A percentile compares a stretch with the other conserved stretches of the same genome.
Evolutionary conservation across 2,888 invertebrate species (phyloP).

Genomic region (Artemia sinica): DNA sequence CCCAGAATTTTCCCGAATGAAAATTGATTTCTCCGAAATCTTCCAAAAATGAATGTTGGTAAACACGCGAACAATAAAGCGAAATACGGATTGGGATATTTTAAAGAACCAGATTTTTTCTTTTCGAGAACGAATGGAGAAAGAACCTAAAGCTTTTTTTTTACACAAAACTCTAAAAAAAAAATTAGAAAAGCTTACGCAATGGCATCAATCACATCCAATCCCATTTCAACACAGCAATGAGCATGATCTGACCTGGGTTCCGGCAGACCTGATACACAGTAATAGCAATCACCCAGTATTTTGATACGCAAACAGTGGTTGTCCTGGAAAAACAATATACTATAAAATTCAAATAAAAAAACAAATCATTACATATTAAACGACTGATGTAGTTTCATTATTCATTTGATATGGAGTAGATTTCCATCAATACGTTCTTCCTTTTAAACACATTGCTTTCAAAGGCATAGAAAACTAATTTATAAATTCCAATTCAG

Average conservation of each 20-base stretch:
- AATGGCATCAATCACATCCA: slow-evolving; percentile 70
- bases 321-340: slow-evolving; percentile 44
- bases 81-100: too few species aligned
- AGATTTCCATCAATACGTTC: background rate
- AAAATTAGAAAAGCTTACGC: slow-evolving; percentile 40
- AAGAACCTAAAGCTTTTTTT: too few species aligned
- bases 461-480: background rate
- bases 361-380: too few species aligned
- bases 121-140: too few species aligned
- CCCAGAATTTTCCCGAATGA: too few species aligned
- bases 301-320: slow-evolving; percentile 66
- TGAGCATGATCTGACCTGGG: slow-evolving; percentile 78
- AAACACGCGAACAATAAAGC: too few species aligned
- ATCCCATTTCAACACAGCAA: slow-evolving; percentile 71
- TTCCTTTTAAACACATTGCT: background rate
- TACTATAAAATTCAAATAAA: too few species aligned
- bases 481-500: background rate
- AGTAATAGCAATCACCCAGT: slow-evolving; percentile 82
- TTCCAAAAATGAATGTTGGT: too few species aligned
- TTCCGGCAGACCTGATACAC: slow-evolving; percentile 76
- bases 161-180: too few species aligned
- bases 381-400: too few species aligned
- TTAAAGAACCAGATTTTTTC: too few species aligned
- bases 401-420: background rate
- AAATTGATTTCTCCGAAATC: too few species aligned